phyloP scores from a whole-genome alignment of 2,888 invertebrate genomes.

The Fabriciana adippe region DNA sequence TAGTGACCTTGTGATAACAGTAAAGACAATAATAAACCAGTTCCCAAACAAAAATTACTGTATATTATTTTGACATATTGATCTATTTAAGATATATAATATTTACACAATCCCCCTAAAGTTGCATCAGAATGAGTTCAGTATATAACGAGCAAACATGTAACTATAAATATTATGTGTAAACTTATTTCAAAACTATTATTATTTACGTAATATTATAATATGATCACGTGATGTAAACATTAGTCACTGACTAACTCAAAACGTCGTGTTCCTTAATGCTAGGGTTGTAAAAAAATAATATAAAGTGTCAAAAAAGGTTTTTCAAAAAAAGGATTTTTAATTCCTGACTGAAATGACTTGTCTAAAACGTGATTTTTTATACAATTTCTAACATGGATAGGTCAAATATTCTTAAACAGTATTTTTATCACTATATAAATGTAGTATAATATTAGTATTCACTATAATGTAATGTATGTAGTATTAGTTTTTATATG shows the following conservation, averaged over 20 bases:
- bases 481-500: too few relatives aligned
- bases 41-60: neutral
- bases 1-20: slow-evolving; percentile 4
- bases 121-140: slow-evolving; percentile 13
- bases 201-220: neutral
- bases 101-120: neutral
- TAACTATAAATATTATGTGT: neutral
- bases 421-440: too few relatives aligned
- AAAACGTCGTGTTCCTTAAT: neutral
- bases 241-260: slow-evolving; percentile 7
- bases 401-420: too few relatives aligned
- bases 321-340: neutral
- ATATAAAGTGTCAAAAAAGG: neutral
- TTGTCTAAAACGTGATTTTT: too few relatives aligned
- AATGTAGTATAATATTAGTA: too few relatives aligned
- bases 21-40: neutral
- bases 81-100: neutral
- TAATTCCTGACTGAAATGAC: neutral
- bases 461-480: too few relatives aligned
- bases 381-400: too few relatives aligned
- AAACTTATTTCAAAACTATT: neutral
- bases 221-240: slow-evolving; percentile 36
- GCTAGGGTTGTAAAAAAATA: neutral
- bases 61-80: neutral
- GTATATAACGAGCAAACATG: neutral